Evolutionary conservation across 2,797 vertebrate genomes (phyloP).

Genomic region (Ateles fusciceps): DNA sequence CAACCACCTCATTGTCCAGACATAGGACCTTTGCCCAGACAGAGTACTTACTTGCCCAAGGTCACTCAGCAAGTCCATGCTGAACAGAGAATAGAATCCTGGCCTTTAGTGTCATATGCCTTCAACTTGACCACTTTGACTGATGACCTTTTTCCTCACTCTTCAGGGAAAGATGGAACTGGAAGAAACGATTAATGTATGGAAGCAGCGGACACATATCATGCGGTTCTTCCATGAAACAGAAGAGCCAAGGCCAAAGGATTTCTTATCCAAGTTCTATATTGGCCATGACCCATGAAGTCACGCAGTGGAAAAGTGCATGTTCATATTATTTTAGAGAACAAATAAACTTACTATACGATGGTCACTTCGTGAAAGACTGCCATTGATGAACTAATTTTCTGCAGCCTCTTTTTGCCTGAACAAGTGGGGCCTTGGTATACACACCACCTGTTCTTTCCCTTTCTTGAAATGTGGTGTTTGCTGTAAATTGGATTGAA

Average conservation of each 20-base stretch:
- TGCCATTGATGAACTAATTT: neutral
- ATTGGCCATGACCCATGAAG: constrained; percentile 91
- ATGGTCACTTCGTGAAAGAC: neutral
- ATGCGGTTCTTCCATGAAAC: constrained; percentile 95
- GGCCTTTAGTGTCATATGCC: neutral
- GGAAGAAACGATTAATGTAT: constrained; percentile 93
- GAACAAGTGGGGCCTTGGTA: neutral
- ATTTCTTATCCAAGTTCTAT: constrained; percentile 97
- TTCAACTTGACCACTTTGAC: neutral
- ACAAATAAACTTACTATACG: constrained; percentile 80
- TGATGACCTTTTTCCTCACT: constrained; percentile 15
- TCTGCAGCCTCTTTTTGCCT: neutral
- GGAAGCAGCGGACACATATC: constrained; percentile 96
- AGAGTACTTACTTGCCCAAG: neutral
- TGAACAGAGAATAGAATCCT: neutral
- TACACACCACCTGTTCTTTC: constrained; percentile 25
- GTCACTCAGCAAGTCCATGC: neutral
- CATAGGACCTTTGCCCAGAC: neutral
- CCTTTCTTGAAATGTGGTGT: neutral
- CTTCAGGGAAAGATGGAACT: constrained; percentile 96
- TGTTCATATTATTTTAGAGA: constrained; percentile 53
- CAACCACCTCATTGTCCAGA: neutral
- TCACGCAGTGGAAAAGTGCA: constrained; percentile 32
- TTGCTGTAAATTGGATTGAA: neutral
- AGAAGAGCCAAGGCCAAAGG: constrained; percentile 85